Conservation (phyloP, 2,888 invertebrate genomes). For the Stratiomys singularior region DNA sequence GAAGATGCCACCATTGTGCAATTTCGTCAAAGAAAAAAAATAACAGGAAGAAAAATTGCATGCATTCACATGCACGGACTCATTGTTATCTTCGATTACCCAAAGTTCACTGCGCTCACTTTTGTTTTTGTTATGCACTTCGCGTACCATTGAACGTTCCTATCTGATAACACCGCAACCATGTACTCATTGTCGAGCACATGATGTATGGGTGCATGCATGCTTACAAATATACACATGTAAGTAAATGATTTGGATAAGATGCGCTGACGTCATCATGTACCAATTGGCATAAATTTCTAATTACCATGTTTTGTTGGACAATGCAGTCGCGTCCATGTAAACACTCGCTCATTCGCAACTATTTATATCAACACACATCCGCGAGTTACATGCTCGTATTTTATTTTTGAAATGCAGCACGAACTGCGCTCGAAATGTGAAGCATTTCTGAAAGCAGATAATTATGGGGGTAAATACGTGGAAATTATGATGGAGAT, state of each 20-base stretch:
- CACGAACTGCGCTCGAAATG: not conserved
- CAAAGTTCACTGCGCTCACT: slow-evolving; percentile 17
- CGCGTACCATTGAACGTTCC: not conserved
- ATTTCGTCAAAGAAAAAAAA: not conserved
- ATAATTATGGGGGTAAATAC: not conserved
- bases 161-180: not conserved
- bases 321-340: too few relatives aligned
- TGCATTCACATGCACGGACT: not conserved
- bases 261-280: slow-evolving; percentile 4
- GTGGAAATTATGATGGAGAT: not conserved
- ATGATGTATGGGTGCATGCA: not conserved
- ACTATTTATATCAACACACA: too few relatives aligned
- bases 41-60: not conserved
- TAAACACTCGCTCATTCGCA: too few relatives aligned
- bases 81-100: slow-evolving; percentile 8
- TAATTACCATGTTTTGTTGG: slow-evolving; percentile 1
- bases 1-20: not conserved
- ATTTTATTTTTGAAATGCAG: slow-evolving; percentile 1
- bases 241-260: not conserved
- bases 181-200: not conserved
- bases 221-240: not conserved
- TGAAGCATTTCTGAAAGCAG: not conserved
- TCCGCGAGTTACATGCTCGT: not conserved
- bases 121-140: slow-evolving; percentile 17
- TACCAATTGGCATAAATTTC: slow-evolving; percentile 6